These are phyloP conservation scores for Chrysodeixis includens DNA, from an alignment of 2,888 invertebrate species.

Conservation along the genomic window DNA sequence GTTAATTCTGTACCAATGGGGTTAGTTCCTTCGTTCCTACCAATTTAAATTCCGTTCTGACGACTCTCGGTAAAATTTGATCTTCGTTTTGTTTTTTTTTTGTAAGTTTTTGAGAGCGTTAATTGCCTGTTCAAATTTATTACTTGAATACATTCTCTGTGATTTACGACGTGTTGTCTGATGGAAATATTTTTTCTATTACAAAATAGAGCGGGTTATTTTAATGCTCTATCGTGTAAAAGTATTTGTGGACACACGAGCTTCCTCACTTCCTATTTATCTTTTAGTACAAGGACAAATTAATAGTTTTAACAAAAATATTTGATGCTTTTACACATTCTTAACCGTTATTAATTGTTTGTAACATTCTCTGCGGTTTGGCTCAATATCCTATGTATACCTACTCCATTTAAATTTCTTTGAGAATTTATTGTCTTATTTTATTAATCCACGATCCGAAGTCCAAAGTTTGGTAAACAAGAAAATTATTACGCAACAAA, in stretches of 20 bases:
- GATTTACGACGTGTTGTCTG: constrained; percentile 60
- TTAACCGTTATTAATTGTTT: not conserved
- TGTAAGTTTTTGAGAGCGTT: constrained; percentile 60
- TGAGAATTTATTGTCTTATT: not conserved
- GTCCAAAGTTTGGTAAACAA: not conserved
- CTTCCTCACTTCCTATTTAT: constrained; percentile 26
- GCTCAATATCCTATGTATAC: not conserved
- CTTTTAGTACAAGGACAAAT: constrained; percentile 35
- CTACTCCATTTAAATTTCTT: constrained; percentile 5
- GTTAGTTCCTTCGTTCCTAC: constrained; percentile 66
- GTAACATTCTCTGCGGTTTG: not conserved
- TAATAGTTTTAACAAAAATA: constrained; percentile 8
- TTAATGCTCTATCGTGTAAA: constrained; percentile 35
- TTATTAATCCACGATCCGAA: not conserved
- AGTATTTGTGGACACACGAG: constrained; percentile 22
- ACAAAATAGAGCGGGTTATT: constrained; percentile 50
- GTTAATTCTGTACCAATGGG: constrained; percentile 71
- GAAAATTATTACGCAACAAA: not conserved
- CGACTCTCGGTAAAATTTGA: constrained; percentile 68
- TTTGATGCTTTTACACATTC: constrained; percentile 14
- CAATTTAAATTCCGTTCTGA: constrained; percentile 83
- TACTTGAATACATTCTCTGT: constrained; percentile 58
- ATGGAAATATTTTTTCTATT: constrained; percentile 53
- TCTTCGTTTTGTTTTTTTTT: constrained; percentile 55
- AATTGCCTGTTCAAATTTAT: constrained; percentile 79